Base-by-base conservation (phyloP, 2,797 vertebrate genomes). In the Pseudopleuronectes americanus region DNA sequence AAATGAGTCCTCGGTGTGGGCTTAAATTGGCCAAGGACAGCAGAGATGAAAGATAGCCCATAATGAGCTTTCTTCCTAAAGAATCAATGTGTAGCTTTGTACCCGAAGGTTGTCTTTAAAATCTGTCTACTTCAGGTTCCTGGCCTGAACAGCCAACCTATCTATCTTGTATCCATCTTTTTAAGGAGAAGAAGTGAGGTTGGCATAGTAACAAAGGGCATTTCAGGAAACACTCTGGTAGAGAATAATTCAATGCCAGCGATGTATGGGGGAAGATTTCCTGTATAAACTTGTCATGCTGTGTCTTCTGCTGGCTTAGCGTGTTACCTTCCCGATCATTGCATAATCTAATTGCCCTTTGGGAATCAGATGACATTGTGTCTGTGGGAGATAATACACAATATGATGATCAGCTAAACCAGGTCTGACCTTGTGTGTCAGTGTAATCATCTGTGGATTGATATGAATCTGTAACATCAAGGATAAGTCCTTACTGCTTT, bases 21-120 rank as follows among this genome's bases (percentile, higher is more conserved):
- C 76, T 86, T 79, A 86, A 83, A 83, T 82, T 87, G 83, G 77
- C 75, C 89, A 93, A 93, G 92, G 90, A 90, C 91, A 84, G 79
- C 76, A 62, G 68, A 90, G 89, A 92, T 91, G 86, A 89, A 83
- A 89, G 87, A 92, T 84, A 86, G 71, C 57, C 76, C 63, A 83
- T 90, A 89, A 93, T 92, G 86, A 92, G 87, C 82, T 87, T 87
- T 83, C 77, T 80, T 83, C 85, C 79, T 52, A 16, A 67, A 77
- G 85, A 91, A 93, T 93, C 90, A 83, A 90, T 92, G 76, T 79
- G 73, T 48, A 73, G 76, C 73, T 79, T 89, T 83, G 79, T 87
- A 83, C 79, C 74, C 53, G 80, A 92, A 89, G 90, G 90, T 89
- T 87, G 86, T 83, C 79, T 74, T 66, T 71, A 74, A 66, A 90